Base-by-base conservation (phyloP, 2,113 vertebrate genomes). In the Peromyscus polionotus region DNA sequence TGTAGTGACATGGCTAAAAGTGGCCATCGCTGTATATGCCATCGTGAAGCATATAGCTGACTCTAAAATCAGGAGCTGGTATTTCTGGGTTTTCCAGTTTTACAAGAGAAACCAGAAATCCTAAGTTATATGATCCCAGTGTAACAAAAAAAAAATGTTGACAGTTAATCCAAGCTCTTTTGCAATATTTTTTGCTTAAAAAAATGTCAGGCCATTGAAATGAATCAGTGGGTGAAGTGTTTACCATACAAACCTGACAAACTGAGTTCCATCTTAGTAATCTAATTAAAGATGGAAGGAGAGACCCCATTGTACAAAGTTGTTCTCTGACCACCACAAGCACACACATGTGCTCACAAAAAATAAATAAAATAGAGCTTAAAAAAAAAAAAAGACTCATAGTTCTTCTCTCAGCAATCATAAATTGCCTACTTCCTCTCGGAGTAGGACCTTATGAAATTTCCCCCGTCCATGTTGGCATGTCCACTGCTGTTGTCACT, bases 41-140 rank as follows among this genome's bases (percentile, higher is more conserved):
- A 65, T 31, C 17, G 19, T 48, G 28, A 91, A 84, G 19, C 59
- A 16, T 11, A 48, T 7, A 28, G n/a, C 61, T 73, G 22, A n/a
- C 45, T 2, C 8, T 88, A 72, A 80, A 6, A 45, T 51, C 48
- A 68, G 31, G 36, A 5, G 36, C 75, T 65, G 1, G 51, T 51
- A 10, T 81, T 84, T 76, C 19, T 33, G 85, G 88, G 85, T 51
- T 31, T 57, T 91, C 91, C 31, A 31, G 12, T 61, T 80, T 96
- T 84, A 84, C 22, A 91, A 67, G 80, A 90, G 91, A 93, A 84
- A 13, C 54, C 54, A 87, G 92, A 93, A 73, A 77, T 68, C 5
- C 28, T 90, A 57, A 70, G 42, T 88, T 88, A 19, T 20, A 4
- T 86, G 22, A 87, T 86, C 22, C 39, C 45, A 90, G 20, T n/a